Evolutionary conservation across 2,797 vertebrate genomes (phyloP).

Genomic region (Dryobates pubescens): DNA sequence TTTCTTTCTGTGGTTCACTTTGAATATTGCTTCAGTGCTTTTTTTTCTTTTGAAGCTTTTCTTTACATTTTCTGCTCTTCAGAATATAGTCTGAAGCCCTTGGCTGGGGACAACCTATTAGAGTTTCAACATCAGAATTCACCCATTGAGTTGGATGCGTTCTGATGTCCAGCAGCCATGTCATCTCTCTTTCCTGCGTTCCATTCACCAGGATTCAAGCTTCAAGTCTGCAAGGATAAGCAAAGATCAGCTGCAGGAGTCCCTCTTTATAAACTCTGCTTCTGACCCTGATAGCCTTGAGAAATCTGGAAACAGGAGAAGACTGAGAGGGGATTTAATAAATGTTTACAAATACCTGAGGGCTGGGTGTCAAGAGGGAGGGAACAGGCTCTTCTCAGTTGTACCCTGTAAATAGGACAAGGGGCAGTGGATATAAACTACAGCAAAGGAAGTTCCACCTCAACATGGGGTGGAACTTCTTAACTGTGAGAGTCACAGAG

Average conservation of each 20-base stretch:
- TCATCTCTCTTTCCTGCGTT: not conserved
- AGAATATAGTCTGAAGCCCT: not conserved
- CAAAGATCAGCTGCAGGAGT: not conserved
- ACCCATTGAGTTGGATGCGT: not conserved
- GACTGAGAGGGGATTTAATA: too few species aligned
- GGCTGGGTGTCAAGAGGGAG: too few species aligned
- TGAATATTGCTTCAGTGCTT: not conserved
- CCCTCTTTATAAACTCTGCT: not conserved
- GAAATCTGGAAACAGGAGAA: not conserved
- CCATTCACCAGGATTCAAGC: not conserved
- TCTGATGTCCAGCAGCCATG: not conserved
- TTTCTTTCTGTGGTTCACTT: not conserved
- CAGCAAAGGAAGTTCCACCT: too few species aligned
- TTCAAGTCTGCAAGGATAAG: not conserved
- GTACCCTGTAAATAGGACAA: too few species aligned
- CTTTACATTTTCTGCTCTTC: not conserved
- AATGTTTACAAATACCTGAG: too few species aligned
- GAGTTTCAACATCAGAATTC: not conserved
- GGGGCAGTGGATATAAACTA: too few species aligned
- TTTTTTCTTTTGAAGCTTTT: not conserved
- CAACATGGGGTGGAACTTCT: too few species aligned
- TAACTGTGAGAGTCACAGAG: too few species aligned
- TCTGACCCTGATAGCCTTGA: not conserved
- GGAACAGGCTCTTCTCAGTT: too few species aligned
- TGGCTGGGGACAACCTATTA: not conserved